A percentile compares a stretch with the other conserved stretches of the same genome.
Evolutionary conservation across 2,797 vertebrate species (phyloP).

Genomic region (Mallotus villosus): DNA sequence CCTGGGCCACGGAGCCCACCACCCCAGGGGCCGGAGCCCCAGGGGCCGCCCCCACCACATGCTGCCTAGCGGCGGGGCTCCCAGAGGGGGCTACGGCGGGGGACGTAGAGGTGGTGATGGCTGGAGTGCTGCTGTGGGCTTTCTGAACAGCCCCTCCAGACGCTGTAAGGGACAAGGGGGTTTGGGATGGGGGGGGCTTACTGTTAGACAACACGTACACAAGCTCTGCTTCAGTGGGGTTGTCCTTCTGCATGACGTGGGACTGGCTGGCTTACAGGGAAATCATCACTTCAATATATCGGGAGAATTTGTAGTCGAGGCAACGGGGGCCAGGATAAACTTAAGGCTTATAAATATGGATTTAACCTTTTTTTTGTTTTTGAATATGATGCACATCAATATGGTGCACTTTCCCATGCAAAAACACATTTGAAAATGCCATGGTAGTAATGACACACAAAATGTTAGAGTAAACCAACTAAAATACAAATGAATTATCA

Average conservation of each 20-base stretch:
- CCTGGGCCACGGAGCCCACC: slow-evolving; percentile 68
- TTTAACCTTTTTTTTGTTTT: not conserved
- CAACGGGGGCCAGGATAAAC: not conserved
- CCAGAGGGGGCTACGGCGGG: slow-evolving; percentile 67
- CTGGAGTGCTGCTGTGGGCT: slow-evolving; percentile 79
- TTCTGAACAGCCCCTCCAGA: slow-evolving; percentile 83
- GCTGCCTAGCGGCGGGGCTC: slow-evolving; percentile 78
- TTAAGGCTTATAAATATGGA: not conserved
- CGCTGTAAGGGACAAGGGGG: slow-evolving; percentile 86
- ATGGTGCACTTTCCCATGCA: not conserved
- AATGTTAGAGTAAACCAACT: not conserved
- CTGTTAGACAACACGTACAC: slow-evolving; percentile 61
- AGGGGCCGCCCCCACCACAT: slow-evolving; percentile 69
- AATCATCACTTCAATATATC: not conserved
- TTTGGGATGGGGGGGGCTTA: slow-evolving; percentile 57
- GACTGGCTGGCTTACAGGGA: not conserved
- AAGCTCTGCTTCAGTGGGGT: not conserved
- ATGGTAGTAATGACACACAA: slow-evolving; percentile 1
- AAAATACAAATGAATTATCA: not conserved
- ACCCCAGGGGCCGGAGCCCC: slow-evolving; percentile 82
- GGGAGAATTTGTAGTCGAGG: not conserved
- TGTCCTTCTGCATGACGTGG: not conserved
- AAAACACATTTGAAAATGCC: slow-evolving; percentile 6
- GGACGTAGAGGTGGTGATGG: slow-evolving; percentile 70
- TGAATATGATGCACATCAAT: not conserved